Conservation (phyloP, 30 jellyfish, hydroid and myxozoan genomes). For the Pseudorhiza aurosa region DNA sequence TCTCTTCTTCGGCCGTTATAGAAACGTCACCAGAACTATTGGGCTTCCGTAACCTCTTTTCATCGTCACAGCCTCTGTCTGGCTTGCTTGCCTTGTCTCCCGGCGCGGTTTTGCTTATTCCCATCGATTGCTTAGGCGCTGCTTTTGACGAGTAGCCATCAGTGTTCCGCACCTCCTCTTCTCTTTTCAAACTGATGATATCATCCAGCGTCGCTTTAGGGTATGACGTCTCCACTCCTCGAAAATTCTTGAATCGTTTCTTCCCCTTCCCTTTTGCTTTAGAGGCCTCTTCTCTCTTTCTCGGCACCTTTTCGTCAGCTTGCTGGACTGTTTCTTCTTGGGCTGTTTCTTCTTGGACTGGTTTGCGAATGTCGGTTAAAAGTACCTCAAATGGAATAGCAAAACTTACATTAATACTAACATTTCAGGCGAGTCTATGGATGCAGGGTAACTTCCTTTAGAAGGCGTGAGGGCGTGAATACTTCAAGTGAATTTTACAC, state of each 20-base stretch:
- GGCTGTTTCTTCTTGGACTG: background rate
- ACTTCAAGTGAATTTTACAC: no score
- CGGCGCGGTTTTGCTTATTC: background rate
- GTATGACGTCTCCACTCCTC: constrained; percentile 20
- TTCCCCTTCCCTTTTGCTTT: constrained; percentile 5
- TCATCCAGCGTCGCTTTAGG: constrained; percentile 37
- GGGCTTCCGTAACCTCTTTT: no score
- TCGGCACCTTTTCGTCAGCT: no score
- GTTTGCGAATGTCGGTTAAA: background rate
- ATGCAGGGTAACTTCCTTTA: no score
- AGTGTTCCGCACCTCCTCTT: background rate
- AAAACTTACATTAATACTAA: no score
- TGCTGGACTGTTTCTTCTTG: no score
- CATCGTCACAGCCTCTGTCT: background rate
- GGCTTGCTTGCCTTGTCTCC: background rate
- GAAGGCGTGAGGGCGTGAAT: no score
- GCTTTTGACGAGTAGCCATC: background rate
- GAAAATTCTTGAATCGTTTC: constrained; percentile 52
- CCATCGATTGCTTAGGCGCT: no score
- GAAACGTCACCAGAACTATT: no score
- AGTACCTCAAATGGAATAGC: background rate
- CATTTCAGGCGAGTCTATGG: no score
- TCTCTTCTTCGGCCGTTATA: no score
- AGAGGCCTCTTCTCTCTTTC: background rate
- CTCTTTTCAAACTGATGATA: background rate